phyloP scores from a whole-genome alignment of 1,140 invertebrate genomes.

The Solenopsis fugax region DNA sequence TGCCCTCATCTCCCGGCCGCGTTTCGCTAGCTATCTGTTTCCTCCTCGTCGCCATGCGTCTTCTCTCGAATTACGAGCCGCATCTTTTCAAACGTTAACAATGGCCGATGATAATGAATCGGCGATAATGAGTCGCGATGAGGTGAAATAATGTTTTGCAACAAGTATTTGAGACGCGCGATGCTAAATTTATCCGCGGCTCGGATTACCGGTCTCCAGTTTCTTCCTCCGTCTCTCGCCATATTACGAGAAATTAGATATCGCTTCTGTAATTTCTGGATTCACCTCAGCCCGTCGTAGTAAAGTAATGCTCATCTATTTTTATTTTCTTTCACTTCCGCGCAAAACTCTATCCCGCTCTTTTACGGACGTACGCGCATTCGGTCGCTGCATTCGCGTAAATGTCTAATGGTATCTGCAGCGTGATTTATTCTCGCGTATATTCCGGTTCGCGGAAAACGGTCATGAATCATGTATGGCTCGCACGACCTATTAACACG shows the following conservation, averaged over 20 bases:
- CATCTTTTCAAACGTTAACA: constrained; percentile 4
- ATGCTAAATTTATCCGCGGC: constrained; percentile 29
- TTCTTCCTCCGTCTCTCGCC: not conserved
- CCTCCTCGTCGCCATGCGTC: not conserved
- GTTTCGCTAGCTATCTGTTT: constrained; percentile 10
- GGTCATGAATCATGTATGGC: not conserved
- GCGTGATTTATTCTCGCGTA: constrained; percentile 30
- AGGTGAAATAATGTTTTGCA: constrained; percentile 12
- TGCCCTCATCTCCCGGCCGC: no score
- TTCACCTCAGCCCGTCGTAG: not conserved
- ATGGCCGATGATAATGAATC: not conserved
- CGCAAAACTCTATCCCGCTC: not conserved
- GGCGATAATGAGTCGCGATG: not conserved
- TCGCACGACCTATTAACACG: not conserved
- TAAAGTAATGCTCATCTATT: not conserved
- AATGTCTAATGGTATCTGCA: not conserved
- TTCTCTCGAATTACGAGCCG: constrained; percentile 2
- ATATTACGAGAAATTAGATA: not conserved
- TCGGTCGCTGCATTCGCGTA: not conserved
- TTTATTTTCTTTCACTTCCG: not conserved
- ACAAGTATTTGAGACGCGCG: not conserved
- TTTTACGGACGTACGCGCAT: not conserved
- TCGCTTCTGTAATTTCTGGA: not conserved
- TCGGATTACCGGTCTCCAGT: constrained; percentile 20
- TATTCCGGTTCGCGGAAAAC: constrained; percentile 1